These are phyloP conservation scores for Lapara coniferarum DNA, from an alignment of 2,888 invertebrate genomes.

Conservation along the genomic window DNA sequence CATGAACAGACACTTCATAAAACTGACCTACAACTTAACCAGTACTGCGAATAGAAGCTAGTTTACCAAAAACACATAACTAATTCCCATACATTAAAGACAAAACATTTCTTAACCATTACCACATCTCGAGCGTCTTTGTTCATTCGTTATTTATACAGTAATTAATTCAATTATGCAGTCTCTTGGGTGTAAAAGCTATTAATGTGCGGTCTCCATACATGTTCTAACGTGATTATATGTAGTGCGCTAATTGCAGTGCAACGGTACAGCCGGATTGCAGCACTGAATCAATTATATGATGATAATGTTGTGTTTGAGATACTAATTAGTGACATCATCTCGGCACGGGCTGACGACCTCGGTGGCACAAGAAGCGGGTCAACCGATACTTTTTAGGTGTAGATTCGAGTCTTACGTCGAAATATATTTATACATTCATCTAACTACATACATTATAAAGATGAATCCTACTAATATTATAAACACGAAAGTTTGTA, in stretches of 20 bases:
- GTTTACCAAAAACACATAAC: too few relatives aligned
- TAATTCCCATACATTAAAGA: neutral
- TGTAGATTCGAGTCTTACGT: neutral
- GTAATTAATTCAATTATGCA: slow-evolving; percentile 19
- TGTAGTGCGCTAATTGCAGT: slow-evolving; percentile 11
- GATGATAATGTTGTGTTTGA: slow-evolving; percentile 4
- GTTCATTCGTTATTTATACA: slow-evolving; percentile 22
- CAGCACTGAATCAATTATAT: slow-evolving; percentile 22
- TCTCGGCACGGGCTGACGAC: neutral
- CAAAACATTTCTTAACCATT: neutral
- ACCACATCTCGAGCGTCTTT: slow-evolving; percentile 11
- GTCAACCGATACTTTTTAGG: neutral
- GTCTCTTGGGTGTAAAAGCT: slow-evolving; percentile 11
- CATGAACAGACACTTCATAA: too few relatives aligned
- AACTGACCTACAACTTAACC: too few relatives aligned
- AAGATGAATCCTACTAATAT: too few relatives aligned
- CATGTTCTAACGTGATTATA: slow-evolving; percentile 19
- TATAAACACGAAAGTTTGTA: too few relatives aligned
- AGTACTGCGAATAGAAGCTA: too few relatives aligned
- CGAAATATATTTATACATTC: too few relatives aligned
- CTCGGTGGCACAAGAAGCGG: neutral
- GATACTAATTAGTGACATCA: neutral
- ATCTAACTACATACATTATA: too few relatives aligned
- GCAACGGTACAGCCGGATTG: slow-evolving; percentile 13
- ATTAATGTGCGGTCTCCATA: slow-evolving; percentile 22